Evolutionary conservation across 2,113 vertebrate species (phyloP).

Genomic region (Psilopsiagon aymara): DNA sequence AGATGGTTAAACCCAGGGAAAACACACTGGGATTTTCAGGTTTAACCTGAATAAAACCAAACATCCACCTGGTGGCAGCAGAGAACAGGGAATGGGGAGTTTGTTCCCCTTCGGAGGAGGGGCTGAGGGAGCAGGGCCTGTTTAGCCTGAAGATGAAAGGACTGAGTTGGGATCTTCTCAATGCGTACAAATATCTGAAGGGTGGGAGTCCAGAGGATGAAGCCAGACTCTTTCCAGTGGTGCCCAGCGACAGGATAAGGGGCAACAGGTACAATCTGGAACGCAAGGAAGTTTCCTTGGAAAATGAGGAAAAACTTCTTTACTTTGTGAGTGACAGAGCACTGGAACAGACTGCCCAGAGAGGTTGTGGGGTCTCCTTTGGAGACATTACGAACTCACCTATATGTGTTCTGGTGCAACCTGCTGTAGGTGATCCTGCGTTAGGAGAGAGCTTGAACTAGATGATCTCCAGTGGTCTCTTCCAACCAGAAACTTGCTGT

Average conservation of each 20-base stretch:
- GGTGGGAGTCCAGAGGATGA: neutral
- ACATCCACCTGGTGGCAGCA: constrained; percentile 65
- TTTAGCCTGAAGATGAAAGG: neutral
- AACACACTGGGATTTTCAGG: accelerated
- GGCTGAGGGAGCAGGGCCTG: neutral
- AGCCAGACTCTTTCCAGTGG: neutral
- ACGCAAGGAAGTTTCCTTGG: neutral
- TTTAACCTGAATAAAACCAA: neutral
- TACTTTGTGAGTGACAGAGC: neutral
- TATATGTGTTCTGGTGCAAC: neutral
- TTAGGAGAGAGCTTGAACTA: neutral
- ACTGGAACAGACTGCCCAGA: neutral
- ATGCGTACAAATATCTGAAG: neutral
- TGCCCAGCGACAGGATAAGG: neutral
- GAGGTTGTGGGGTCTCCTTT: neutral
- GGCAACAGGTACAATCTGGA: neutral
- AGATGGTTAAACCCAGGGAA: neutral
- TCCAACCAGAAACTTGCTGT: neutral
- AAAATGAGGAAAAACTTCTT: neutral
- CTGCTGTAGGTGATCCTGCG: neutral
- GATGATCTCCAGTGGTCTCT: neutral
- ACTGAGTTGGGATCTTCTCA: neutral
- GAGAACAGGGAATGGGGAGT: constrained; percentile 20
- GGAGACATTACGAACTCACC: neutral
- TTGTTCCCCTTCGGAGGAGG: neutral